phyloP scores from a whole-genome alignment of 2,888 invertebrate species.

The Nasonovia ribisnigri region DNA sequence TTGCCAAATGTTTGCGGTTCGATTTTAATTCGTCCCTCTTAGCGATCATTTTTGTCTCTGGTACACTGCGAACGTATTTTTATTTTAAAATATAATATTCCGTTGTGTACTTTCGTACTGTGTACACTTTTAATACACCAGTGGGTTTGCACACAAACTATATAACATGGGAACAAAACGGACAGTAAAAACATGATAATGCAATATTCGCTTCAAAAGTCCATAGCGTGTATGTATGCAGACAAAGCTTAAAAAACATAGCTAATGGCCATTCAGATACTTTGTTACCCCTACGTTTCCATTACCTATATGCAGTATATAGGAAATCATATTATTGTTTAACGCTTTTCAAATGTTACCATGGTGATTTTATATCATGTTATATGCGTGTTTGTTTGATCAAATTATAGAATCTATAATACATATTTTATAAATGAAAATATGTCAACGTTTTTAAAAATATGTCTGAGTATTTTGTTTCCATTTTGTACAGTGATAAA shows the following conservation, averaged over 20 bases:
- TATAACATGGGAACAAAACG: neutral
- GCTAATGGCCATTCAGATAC: conserved; percentile 6
- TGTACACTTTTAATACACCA: neutral
- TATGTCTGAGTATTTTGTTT: neutral
- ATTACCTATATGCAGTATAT: neutral
- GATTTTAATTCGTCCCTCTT: conserved; percentile 55
- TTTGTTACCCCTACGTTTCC: neutral
- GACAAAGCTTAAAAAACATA: conserved; percentile 20
- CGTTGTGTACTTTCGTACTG: neutral
- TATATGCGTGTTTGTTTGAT: neutral
- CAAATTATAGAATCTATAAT: neutral
- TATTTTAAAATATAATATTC: neutral
- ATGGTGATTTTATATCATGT: neutral
- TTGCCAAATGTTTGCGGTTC: conserved; percentile 56
- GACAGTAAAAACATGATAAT: conserved; percentile 27
- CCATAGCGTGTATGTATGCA: neutral
- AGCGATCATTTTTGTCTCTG: conserved; percentile 18
- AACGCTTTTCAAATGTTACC: neutral
- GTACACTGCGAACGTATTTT: neutral
- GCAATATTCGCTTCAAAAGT: conserved; percentile 10
- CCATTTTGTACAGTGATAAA: neutral
- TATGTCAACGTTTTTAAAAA: neutral
- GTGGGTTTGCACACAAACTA: neutral
- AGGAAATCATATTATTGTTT: conserved; percentile 7
- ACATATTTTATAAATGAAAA: neutral